phyloP scores from a whole-genome alignment of 1,140 invertebrate species.

The Conus ventricosus region DNA sequence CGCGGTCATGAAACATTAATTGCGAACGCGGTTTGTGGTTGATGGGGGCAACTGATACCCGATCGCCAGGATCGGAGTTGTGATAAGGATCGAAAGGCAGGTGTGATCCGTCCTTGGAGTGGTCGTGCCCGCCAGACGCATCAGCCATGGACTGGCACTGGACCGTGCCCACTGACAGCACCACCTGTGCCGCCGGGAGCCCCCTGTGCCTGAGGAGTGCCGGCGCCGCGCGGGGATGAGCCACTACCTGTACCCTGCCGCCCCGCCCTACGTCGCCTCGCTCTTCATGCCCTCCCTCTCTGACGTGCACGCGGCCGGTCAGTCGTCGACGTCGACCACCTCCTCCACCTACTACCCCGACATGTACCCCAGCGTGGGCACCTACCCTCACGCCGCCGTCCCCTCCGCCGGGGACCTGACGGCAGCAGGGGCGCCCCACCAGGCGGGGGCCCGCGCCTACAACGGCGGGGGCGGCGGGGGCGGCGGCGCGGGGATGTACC shows the following conservation, averaged over 20 bases:
- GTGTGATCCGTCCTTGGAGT: too few relatives aligned
- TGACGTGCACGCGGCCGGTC: background rate
- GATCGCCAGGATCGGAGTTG: too few relatives aligned
- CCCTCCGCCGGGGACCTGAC: background rate
- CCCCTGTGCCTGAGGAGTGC: background rate
- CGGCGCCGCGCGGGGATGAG: background rate
- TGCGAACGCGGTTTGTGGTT: too few relatives aligned
- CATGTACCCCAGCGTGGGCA: constrained; percentile 30
- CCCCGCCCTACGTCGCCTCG: background rate
- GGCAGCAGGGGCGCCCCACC: background rate
- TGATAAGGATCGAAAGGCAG: too few relatives aligned
- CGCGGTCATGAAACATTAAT: too few relatives aligned
- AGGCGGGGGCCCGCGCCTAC: constrained; percentile 8
- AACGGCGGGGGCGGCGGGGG: background rate
- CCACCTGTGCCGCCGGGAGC: too few relatives aligned
- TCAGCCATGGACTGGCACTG: background rate
- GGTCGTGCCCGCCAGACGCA: too few relatives aligned
- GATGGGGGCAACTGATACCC: too few relatives aligned
- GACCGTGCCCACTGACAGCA: background rate
- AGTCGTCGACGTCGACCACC: background rate
- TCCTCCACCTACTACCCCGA: background rate
- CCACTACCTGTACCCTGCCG: constrained; percentile 3
- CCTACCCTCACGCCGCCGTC: constrained; percentile 30
- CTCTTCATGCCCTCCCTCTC: constrained; percentile 33
- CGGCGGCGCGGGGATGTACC: background rate